Base-by-base conservation (phyloP, 2,888 invertebrate species). In the Dryocosmus kuriphilus region DNA sequence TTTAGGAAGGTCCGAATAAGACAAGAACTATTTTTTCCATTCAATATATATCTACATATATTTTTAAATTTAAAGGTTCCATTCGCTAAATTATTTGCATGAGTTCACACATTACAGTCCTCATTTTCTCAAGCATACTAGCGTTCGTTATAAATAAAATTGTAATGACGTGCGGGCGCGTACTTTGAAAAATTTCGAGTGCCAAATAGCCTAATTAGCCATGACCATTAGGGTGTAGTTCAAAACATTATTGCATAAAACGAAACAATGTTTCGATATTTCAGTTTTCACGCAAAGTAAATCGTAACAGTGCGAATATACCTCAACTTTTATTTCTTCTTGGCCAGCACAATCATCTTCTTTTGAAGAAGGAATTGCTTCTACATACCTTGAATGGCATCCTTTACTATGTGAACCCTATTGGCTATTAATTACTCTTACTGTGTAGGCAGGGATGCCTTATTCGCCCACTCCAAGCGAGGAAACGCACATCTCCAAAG, bases 91-190 rank as follows among this genome's bases (percentile, higher is more conserved):
- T 51, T 51, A 51, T 51, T 41, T 27, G 24, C 67, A 67, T 67
- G 16, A 46, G 41, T 41, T 67, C 41, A 67, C 27, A 41, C 41
- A 67, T 67, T 67, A 46, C 67, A 46, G 24, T 24, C 24, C 27
- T 24, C 41, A 46, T 67, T 41, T 41, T 65, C 41, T 41, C 65
- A 65, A 16, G 22, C 41, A 41, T 24, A 65, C 65, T 27, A 65
- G 38, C 41, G 41, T 65, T 65, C 65, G 19, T 67, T 41, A 67
- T 67, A 67, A 41, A 67, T 67, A 46, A 67, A 65, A 65, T 41
- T 65, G 38, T 65, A 67, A 46, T 24, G 41, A 67, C 9, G 41
- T 51, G 30, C 30, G 27, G 16, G 14, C 41, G 51, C 51, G 51
- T 30, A 71, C 57, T 14, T 51, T 60, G 24, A 32, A 76, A 76